Base-by-base conservation (phyloP, 2,888 invertebrate genomes). In the Spisula subtruncata region DNA sequence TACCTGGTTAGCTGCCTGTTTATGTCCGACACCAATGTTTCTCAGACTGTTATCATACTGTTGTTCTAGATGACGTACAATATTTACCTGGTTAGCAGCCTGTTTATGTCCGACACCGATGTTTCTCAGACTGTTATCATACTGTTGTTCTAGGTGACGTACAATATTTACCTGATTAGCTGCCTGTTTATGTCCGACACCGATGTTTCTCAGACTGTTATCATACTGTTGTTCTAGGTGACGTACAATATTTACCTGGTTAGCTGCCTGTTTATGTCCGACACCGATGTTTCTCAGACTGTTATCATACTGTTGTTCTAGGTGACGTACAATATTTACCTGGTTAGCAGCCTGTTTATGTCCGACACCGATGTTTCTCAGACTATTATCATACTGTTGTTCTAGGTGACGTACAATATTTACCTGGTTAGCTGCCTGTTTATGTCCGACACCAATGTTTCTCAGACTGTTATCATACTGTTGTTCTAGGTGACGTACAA, bases 51-150 rank as follows among this genome's bases (percentile, higher is more conserved):
- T 95, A 79, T 95, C 95, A 93, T 95, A 95, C 87, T 94, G 94
- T 35, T 94, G 93, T 83, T 95, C 94, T 54, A 96, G 90, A 35
- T 94, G 94, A 25, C 93, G 75, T 0, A 96, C 91, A 51, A 12
- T 51, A 51, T 51, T 51, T 87, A 95, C 96, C 89, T 94, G 94
- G 48, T 94, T 84, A 12, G 91, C 88, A 20, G 95, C 96, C 71
- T 94, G 94, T 85, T 90, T 91, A 88, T 96, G 96, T 46, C 94
- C 96, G 56, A 94, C 92, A 71, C 96, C 96, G 71, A 96, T 95
- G 51, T 93, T 94, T 16, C 93, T 92, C 41, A 96, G 90, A 85
- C 95, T 94, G 85, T 94, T 95, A 79, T 95, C 95, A 93, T 95
- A 95, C 87, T 94, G 94, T 35, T 94, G 93, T 83, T 95, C 94